Evolutionary conservation across 2,888 invertebrate genomes (phyloP).

Genomic region (Aproaerema taeniolella): DNA sequence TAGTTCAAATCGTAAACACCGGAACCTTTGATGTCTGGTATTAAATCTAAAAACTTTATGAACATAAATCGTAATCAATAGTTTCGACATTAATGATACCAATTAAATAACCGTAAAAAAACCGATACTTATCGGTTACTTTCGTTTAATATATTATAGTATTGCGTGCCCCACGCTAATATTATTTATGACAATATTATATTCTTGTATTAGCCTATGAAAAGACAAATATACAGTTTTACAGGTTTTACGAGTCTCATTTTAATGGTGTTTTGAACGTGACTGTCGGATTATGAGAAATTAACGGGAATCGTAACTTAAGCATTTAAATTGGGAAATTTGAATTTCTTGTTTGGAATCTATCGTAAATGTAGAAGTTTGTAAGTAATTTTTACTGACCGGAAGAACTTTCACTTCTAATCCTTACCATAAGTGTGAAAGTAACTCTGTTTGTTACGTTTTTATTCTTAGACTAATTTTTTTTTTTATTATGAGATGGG

Average conservation of each 20-base stretch:
- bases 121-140: conserved; percentile 36
- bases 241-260: conserved; percentile 19
- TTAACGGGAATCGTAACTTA: conserved; percentile 28
- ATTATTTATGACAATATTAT: too few relatives aligned
- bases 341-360: too few relatives aligned
- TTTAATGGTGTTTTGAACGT: conserved; percentile 44
- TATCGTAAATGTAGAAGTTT: too few relatives aligned
- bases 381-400: too few relatives aligned
- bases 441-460: too few relatives aligned
- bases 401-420: too few relatives aligned
- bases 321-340: too few relatives aligned
- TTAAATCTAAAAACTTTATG: conserved; percentile 19
- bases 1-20: too few relatives aligned
- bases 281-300: conserved; percentile 35
- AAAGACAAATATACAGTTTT: conserved; percentile 29
- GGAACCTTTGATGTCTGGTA: conserved; percentile 25
- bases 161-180: conserved; percentile 38
- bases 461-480: too few relatives aligned
- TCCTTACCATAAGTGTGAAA: too few relatives aligned
- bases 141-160: conserved; percentile 40
- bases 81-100: conserved; percentile 48
- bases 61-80: conserved; percentile 61
- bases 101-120: conserved; percentile 60
- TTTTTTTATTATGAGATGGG: too few relatives aligned
- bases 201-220: conserved; percentile 32